A percentile compares a stretch with the other conserved stretches of the same genome.
phyloP scores from a whole-genome alignment of 2,113 vertebrate species.

The Macheiramphus alcinus region DNA sequence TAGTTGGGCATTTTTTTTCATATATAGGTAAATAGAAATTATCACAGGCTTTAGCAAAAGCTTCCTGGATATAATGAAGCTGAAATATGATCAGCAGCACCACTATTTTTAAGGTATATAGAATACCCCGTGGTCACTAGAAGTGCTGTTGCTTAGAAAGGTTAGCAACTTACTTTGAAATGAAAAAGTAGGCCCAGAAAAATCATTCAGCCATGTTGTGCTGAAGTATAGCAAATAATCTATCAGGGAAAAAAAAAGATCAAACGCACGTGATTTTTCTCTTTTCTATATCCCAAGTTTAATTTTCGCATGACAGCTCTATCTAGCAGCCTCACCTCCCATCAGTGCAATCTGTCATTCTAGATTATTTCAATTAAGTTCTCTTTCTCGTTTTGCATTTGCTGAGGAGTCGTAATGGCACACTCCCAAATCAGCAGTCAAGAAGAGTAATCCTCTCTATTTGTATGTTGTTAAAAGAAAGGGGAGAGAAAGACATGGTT shows the following conservation, averaged over 20 bases:
- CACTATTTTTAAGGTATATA: neutral
- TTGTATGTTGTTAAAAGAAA: neutral
- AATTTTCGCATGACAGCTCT: neutral
- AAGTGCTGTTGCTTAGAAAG: neutral
- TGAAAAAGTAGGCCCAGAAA: neutral
- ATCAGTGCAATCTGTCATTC: conserved; percentile 16
- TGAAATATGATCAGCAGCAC: neutral
- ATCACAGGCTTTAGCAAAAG: neutral
- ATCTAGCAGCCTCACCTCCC: neutral
- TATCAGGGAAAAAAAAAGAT: neutral
- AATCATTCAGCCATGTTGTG: neutral
- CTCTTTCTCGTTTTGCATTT: conserved; percentile 16
- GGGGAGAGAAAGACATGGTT: neutral
- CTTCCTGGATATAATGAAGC: neutral
- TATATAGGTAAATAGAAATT: neutral
- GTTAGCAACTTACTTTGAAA: neutral
- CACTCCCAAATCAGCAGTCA: neutral
- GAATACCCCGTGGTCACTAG: neutral
- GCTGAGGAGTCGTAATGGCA: neutral
- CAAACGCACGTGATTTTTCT: neutral
- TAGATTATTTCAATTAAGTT: conserved; percentile 33
- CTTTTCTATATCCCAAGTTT: neutral
- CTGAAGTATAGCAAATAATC: neutral
- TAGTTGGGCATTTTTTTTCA: neutral
- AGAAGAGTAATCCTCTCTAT: neutral